Percentiles rank a stretch among this genome's conserved stretches.
phyloP scores from a whole-genome alignment of 2,888 invertebrate genomes.

The Cerastis leucographa region DNA sequence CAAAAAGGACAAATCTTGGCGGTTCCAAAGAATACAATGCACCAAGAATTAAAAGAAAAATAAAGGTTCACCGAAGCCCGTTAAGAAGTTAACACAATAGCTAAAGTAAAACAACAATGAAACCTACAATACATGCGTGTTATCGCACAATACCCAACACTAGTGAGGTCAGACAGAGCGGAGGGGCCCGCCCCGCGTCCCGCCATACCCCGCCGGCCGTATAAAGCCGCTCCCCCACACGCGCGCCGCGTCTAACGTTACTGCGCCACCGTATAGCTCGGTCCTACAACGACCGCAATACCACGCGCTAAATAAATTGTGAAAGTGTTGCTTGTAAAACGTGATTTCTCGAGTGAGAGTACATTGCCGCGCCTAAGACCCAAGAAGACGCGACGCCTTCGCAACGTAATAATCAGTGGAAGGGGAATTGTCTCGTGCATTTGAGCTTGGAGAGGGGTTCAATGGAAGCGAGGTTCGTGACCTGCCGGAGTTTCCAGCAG shows the following conservation, averaged over 20 bases:
- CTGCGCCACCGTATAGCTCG: constrained; percentile 81
- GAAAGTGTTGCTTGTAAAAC: constrained; percentile 87
- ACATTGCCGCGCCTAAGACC: constrained; percentile 73
- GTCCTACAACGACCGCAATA: constrained; percentile 74
- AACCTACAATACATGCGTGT: constrained; percentile 58
- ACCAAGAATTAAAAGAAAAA: constrained; percentile 22
- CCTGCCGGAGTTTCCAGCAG: constrained; percentile 90
- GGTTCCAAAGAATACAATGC: constrained; percentile 12
- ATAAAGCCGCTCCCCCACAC: constrained; percentile 81
- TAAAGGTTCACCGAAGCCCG: constrained; percentile 37
- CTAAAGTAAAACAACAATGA: constrained; percentile 60
- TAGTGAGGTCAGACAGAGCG: constrained; percentile 81
- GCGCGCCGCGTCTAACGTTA: constrained; percentile 88
- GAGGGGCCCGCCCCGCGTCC: constrained; percentile 69
- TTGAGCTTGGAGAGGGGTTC: constrained; percentile 85
- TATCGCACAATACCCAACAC: constrained; percentile 76
- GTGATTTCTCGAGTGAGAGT: constrained; percentile 88
- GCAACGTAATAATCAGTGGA: constrained; percentile 77
- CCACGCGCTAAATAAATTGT: constrained; percentile 87
- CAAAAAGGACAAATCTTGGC: constrained; percentile 23
- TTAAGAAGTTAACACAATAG: constrained; percentile 52
- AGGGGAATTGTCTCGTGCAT: constrained; percentile 82
- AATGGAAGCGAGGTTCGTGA: constrained; percentile 91
- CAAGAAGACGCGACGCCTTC: constrained; percentile 68
- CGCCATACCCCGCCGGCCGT: constrained; percentile 72